A percentile compares a stretch with the other conserved stretches of the same genome.
phyloP scores from a whole-genome alignment of 2,113 vertebrate genomes.

The Motacilla tschutschensis region DNA sequence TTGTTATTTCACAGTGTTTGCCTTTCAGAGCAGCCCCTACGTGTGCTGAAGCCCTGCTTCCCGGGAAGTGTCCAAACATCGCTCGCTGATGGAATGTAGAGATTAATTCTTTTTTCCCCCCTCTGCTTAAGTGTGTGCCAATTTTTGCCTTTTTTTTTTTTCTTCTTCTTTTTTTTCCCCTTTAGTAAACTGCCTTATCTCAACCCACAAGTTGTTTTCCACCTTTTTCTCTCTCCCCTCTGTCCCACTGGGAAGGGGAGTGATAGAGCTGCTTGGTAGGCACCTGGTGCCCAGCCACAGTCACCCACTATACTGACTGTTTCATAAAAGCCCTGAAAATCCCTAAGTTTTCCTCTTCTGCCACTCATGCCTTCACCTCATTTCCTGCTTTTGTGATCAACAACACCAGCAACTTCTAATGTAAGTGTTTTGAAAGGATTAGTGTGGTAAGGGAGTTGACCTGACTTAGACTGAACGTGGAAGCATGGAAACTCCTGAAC shows the following conservation, averaged over 20 bases:
- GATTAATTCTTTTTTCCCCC: not conserved
- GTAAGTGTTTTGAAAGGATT: not conserved
- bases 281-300: not conserved
- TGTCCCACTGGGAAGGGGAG: not conserved
- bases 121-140: not conserved
- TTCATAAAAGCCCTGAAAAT: not conserved
- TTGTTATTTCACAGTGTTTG: not conserved
- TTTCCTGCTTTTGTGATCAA: not conserved
- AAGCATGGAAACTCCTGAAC: not conserved
- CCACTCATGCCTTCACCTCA: not conserved
- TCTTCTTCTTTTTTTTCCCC: not conserved
- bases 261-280: not conserved
- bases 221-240: not conserved
- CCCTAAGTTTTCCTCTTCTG: not conserved
- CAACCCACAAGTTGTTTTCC: not conserved
- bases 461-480: not conserved
- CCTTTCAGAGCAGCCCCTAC: fast-evolving
- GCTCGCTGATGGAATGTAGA: fast-evolving
- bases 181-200: not conserved
- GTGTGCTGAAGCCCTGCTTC: not conserved
- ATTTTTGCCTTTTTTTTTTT: no score
- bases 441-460: not conserved
- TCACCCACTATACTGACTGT: not conserved
- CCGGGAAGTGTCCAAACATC: fast-evolving
- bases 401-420: not conserved